Conservation (phyloP, 2,113 vertebrate genomes). For the Galbula dea region DNA sequence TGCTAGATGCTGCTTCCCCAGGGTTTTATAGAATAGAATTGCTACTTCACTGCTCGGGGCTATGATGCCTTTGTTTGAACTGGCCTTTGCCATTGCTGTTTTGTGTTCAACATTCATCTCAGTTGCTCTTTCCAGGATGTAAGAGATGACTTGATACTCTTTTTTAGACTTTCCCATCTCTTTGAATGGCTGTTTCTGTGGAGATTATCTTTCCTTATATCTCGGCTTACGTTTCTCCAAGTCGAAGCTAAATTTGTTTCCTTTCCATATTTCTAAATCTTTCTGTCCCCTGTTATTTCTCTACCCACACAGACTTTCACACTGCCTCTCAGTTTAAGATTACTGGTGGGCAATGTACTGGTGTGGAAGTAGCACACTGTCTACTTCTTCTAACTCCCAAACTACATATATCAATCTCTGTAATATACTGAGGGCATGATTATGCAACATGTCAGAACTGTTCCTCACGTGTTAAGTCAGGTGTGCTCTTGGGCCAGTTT, state of each 20-base stretch:
- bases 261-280: constrained; percentile 59
- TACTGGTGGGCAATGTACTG: constrained; percentile 61
- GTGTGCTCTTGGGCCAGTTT: not conserved
- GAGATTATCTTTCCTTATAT: constrained; percentile 10
- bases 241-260: constrained; percentile 57
- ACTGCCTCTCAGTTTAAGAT: constrained; percentile 62
- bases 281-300: constrained; percentile 66
- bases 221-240: constrained; percentile 19
- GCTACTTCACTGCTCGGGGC: constrained; percentile 2
- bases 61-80: not conserved
- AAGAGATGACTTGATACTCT: not conserved
- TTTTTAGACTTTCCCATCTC: constrained; percentile 26
- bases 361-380: constrained; percentile 52
- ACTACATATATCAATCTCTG: not conserved
- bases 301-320: constrained; percentile 66
- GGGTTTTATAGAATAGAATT: not conserved
- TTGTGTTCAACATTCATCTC: not conserved
- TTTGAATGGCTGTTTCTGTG: constrained; percentile 52
- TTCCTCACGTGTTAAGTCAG: not conserved
- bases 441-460: constrained; percentile 19
- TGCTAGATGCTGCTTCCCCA: not conserved
- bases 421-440: not conserved
- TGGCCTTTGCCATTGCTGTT: not conserved
- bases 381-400: constrained; percentile 24
- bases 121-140: constrained; percentile 38